Conservation (phyloP, 2,113 vertebrate species). For the Thomomys bottae region DNA sequence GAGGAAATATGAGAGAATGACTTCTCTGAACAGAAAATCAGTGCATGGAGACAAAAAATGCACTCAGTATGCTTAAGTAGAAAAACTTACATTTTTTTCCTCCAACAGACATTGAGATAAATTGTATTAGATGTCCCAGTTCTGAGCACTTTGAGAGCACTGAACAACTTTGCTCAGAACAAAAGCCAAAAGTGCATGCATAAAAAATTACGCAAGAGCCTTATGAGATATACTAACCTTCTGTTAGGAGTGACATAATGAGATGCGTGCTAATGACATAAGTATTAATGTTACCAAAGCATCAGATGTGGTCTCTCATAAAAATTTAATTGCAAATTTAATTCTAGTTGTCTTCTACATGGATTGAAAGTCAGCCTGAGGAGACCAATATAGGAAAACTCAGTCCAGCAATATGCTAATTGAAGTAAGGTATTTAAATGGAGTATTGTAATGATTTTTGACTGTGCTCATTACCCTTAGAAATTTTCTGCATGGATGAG, state of each 20-base stretch:
- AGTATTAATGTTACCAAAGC: constrained; percentile 52
- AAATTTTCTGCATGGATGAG: not conserved
- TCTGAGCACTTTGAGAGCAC: not conserved
- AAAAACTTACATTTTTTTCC: not conserved
- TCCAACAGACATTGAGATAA: not conserved
- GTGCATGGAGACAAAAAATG: not conserved
- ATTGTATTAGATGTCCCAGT: not conserved
- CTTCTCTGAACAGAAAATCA: not conserved
- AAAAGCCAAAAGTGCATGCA: constrained; percentile 30
- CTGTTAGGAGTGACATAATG: constrained; percentile 43
- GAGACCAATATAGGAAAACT: constrained; percentile 35
- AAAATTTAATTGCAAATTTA: constrained; percentile 69
- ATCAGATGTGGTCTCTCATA: constrained; percentile 22
- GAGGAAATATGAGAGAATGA: not conserved
- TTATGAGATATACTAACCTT: constrained; percentile 44
- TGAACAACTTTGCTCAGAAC: not conserved
- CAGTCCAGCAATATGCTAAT: constrained; percentile 37
- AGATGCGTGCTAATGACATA: constrained; percentile 41
- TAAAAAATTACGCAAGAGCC: constrained; percentile 18
- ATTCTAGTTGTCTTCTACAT: constrained; percentile 56
- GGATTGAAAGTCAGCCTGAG: constrained; percentile 50
- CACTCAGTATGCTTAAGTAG: not conserved
- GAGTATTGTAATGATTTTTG: constrained; percentile 9
- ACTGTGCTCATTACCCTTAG: constrained; percentile 39
- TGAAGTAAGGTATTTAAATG: constrained; percentile 43